phyloP scores from a whole-genome alignment of 2,888 invertebrate genomes.

The Lycia hirtaria region DNA sequence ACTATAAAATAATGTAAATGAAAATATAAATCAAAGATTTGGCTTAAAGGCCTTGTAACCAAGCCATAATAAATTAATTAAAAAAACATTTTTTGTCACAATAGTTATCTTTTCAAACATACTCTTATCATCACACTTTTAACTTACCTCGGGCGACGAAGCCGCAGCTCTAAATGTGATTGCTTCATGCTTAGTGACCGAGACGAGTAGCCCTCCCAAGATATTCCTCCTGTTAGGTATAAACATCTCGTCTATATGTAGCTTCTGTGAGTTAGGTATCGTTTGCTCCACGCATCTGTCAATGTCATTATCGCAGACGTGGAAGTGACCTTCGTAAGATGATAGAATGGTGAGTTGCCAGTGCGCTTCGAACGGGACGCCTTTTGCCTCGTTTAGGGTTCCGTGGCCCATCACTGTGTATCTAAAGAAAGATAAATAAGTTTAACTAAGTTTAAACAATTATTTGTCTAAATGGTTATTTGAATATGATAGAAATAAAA shows the following conservation, averaged over 20 bases:
- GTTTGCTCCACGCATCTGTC: constrained; percentile 55
- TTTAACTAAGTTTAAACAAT: no score
- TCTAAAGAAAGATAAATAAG: no score
- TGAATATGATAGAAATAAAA: no score
- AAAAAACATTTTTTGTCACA: no score
- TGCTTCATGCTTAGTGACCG: constrained; percentile 61
- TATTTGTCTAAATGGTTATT: no score
- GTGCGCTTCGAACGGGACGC: constrained; percentile 52
- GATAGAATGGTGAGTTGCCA: constrained; percentile 73
- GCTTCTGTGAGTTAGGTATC: constrained; percentile 55
- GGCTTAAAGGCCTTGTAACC: no score
- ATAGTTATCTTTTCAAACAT: no score
- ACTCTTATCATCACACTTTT: neutral
- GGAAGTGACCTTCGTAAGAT: constrained; percentile 60
- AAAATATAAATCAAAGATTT: no score
- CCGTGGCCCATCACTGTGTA: constrained; percentile 73
- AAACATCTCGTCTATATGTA: constrained; percentile 71
- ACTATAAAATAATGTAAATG: no score
- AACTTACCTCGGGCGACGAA: constrained; percentile 63
- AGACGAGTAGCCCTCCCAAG: constrained; percentile 67
- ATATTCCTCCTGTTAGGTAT: constrained; percentile 74
- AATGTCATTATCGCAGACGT: constrained; percentile 66
- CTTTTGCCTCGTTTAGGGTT: constrained; percentile 47
- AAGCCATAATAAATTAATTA: no score
- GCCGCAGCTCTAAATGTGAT: constrained; percentile 68